These are phyloP conservation scores for Aurelia sp. DNA, from an alignment of 30 jellyfish, hydroid and myxozoan species.

Conservation along the genomic window DNA sequence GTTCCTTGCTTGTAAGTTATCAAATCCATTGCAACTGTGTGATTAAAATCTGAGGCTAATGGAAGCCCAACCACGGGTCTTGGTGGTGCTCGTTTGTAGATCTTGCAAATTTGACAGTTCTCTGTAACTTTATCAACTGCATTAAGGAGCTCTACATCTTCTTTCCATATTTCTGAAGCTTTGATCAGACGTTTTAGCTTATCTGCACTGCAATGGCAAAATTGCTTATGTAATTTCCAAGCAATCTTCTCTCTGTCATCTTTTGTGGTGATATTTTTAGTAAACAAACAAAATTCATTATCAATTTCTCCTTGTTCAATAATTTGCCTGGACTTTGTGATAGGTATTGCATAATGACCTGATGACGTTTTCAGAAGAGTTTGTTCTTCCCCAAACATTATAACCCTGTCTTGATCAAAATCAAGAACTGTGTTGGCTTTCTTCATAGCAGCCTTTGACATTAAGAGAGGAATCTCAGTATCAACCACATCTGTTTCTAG, in stretches of 20 bases:
- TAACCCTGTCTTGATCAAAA: constrained; percentile 29
- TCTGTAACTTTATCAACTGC: background rate
- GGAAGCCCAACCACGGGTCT: constrained; percentile 43
- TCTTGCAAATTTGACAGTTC: constrained; percentile 3
- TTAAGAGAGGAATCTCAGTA: constrained; percentile 41
- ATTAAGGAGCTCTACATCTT: background rate
- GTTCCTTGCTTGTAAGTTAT: no score
- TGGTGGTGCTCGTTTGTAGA: constrained; percentile 26
- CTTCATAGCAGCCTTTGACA: constrained; percentile 53
- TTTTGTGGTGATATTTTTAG: no score
- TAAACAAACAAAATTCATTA: constrained; percentile 8
- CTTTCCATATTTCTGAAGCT: constrained; percentile 11
- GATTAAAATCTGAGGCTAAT: background rate
- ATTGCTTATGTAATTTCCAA: constrained; percentile 26
- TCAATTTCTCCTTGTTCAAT: constrained; percentile 27
- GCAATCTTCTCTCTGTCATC: background rate
- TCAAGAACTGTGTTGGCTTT: constrained; percentile 40
- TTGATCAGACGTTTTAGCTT: constrained; percentile 4
- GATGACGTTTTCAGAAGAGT: constrained; percentile 22
- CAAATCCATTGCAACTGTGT: constrained; percentile 2
- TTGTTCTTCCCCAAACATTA: constrained; percentile 36
- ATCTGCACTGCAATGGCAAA: constrained; percentile 36
- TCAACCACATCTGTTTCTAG: constrained; percentile 59
- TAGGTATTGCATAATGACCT: constrained; percentile 49
- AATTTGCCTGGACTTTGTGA: constrained; percentile 15